Evolutionary conservation across 1,140 invertebrate genomes (phyloP), one percentile per base, ranked within the genome.

Genomic region (Holcopasites calliopsidis): DNA sequence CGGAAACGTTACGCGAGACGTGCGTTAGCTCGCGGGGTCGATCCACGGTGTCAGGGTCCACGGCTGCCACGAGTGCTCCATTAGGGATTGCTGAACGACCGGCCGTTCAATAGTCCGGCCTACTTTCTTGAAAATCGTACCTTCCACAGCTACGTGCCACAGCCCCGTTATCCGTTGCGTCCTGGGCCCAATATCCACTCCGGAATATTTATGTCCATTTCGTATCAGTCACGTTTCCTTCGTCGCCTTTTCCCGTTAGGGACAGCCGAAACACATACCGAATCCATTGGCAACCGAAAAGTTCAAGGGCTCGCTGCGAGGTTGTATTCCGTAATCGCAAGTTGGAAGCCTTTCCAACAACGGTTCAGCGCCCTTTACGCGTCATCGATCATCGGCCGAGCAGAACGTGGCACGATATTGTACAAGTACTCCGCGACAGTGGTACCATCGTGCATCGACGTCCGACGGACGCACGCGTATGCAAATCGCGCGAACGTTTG

Each of bases 31-130:
- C 58, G 71, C 72, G 72, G 49, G 52, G 66, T 73, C 80, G 79
- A 82, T 82, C 72, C 76, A 80, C 52, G 62, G 68, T 82, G 68
- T 82, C 79, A 71, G 68, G 47, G 62, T 82, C 68, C 62, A 55
- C 35, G 55, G 62, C 68, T 66, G 68, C 68, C 81, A 3, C 44
- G 79, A 82, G 68, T 69, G 74, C 66, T 82, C 79, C 72, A 82
- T 82, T 82, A 82, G 74, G 76, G 35, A 35, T 72, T 33, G n/a
- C 40, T 61, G 33, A 52, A 44, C 60, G 55, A 44, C 60, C 72
- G 60, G 80, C 61, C 79, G 73, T 81, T 80, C 71, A 81, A 80
- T 71, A 64, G 79, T 57, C 50, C 75, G 80, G 35, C 78, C 80
- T 60, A 82, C 64, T 82, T 82, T 66, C 54, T 52, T 49, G 57